phyloP scores from a whole-genome alignment of 2,888 invertebrate species.

The Watsonalla cultraria region DNA sequence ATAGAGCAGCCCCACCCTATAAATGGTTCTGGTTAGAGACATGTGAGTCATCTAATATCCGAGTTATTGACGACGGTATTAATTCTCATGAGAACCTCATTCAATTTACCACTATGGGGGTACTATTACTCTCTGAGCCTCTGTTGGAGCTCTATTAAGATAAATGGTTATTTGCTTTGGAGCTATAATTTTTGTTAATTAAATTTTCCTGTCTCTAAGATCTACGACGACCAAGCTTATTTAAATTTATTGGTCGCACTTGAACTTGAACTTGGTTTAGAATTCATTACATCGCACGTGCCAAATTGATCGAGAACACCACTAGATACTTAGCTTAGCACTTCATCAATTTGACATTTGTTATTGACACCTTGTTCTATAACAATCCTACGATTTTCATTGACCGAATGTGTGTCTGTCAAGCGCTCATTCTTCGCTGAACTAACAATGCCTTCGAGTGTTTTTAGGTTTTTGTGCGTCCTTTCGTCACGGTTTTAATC shows the following conservation, averaged over 20 bases:
- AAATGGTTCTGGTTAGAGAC: background rate
- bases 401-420: slow-evolving; percentile 27
- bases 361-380: too few species aligned
- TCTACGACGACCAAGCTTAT: too few species aligned
- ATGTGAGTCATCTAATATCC: background rate
- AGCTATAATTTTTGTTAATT: too few species aligned
- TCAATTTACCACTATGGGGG: background rate
- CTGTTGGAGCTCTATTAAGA: background rate
- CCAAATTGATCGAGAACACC: too few species aligned
- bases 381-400: slow-evolving; percentile 24
- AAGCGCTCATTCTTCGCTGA: slow-evolving; percentile 30
- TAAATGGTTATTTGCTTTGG: background rate
- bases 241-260: too few species aligned
- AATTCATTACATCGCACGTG: too few species aligned
- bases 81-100: background rate
- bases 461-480: slow-evolving; percentile 42
- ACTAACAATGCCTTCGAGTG: slow-evolving; percentile 27
- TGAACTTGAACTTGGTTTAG: too few species aligned
- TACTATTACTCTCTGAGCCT: background rate
- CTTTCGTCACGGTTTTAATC: slow-evolving; percentile 47
- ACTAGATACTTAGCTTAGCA: too few species aligned
- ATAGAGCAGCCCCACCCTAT: slow-evolving; percentile 1
- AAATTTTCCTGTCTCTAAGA: too few species aligned
- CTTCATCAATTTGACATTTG: too few species aligned
- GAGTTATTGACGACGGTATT: background rate